Percentiles rank a stretch among this genome's conserved stretches.
Conservation (phyloP, 2,888 invertebrate genomes). For the Papilio demoleus region DNA sequence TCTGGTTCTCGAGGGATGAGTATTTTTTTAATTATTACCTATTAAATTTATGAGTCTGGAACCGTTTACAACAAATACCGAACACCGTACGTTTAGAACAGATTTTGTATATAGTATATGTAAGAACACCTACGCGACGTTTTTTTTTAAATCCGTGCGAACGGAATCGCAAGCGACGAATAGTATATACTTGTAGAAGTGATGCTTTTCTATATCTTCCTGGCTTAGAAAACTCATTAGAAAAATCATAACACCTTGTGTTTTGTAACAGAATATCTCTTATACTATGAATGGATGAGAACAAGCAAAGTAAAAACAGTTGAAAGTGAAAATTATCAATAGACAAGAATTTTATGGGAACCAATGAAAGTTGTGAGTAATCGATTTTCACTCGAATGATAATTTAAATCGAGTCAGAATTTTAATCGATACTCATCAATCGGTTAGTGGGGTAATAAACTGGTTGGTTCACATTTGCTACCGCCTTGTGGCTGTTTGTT, state of each 20-base stretch:
- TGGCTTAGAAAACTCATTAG: neutral
- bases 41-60: too few species aligned
- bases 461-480: slow-evolving; percentile 48
- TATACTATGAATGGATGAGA: slow-evolving; percentile 4
- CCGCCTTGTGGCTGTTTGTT: slow-evolving; percentile 24
- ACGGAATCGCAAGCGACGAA: too few species aligned
- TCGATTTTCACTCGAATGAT: slow-evolving; percentile 34
- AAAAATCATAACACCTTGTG: neutral
- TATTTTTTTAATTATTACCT: too few species aligned
- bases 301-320: slow-evolving; percentile 1
- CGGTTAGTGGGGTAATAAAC: slow-evolving; percentile 56
- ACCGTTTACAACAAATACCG: too few species aligned
- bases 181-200: too few species aligned
- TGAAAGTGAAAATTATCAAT: slow-evolving; percentile 24
- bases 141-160: too few species aligned
- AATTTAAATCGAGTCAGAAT: slow-evolving; percentile 31
- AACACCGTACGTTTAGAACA: too few species aligned
- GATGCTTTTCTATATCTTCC: neutral
- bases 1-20: too few species aligned
- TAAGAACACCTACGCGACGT: too few species aligned
- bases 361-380: slow-evolving; percentile 35
- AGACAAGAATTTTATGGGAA: slow-evolving; percentile 27
- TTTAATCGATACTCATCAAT: slow-evolving; percentile 46
- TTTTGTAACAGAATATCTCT: neutral
- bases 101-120: too few species aligned